A percentile compares a stretch with the other conserved stretches of the same genome.
Evolutionary conservation across 2,888 invertebrate genomes (phyloP).

Genomic region (Calliopum simillimum): DNA sequence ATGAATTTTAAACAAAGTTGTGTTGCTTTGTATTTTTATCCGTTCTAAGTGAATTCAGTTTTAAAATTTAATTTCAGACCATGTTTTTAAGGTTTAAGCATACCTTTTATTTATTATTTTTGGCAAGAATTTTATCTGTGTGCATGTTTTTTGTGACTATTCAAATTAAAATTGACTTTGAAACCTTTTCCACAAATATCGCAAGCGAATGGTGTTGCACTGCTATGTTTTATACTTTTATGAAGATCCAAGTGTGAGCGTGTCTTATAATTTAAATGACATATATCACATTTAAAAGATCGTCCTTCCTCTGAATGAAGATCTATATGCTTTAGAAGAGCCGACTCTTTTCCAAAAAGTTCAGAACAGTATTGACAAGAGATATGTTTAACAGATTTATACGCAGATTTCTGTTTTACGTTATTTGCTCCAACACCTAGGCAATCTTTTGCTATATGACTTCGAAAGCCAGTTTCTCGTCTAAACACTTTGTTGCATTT

Average conservation of each 20-base stretch:
- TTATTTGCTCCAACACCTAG: background rate
- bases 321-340: background rate
- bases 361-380: background rate
- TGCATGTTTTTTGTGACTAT: background rate
- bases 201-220: background rate
- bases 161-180: background rate
- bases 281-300: background rate
- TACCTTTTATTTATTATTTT: background rate
- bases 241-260: background rate
- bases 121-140: background rate
- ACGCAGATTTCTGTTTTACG: no score
- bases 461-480: background rate
- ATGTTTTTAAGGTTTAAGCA: no score
- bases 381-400: background rate
- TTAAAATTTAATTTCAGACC: no score
- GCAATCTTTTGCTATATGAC: background rate
- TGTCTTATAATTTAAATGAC: background rate
- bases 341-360: background rate
- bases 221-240: slow-evolving; percentile 3
- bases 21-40: no score
- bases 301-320: slow-evolving; percentile 3
- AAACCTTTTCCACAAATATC: slow-evolving; percentile 9
- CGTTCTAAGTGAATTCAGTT: no score
- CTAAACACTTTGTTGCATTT: background rate
- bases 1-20: no score